Conservation (phyloP, 2,113 vertebrate genomes). For the Sclerurus mexicanus region DNA sequence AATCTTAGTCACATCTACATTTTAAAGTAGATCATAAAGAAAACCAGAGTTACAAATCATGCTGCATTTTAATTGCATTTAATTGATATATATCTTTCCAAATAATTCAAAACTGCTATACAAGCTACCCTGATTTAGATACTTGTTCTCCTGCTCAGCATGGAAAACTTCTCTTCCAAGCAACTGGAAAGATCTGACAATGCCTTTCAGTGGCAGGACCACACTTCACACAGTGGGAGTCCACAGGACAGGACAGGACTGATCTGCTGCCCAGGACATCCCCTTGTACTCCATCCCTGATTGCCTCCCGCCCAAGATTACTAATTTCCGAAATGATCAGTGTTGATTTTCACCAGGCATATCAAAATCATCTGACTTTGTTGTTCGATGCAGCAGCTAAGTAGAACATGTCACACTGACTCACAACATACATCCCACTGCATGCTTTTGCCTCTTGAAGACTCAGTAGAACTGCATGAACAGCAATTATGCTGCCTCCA, state of each 20-base stretch:
- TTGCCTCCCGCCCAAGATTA: not conserved
- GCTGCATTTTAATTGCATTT: not conserved
- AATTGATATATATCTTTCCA: not conserved
- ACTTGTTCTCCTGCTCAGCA: not conserved
- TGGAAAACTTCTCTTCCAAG: not conserved
- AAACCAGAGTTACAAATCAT: not conserved
- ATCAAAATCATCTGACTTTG: not conserved
- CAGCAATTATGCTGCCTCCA: not conserved
- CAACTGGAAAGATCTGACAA: not conserved
- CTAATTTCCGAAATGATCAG: not conserved
- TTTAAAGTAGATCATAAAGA: not conserved
- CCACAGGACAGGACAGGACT: not conserved
- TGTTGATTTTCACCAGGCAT: not conserved
- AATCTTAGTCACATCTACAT: not conserved
- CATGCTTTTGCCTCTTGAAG: not conserved
- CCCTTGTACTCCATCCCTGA: not conserved
- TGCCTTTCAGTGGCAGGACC: not conserved
- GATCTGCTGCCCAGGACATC: not conserved
- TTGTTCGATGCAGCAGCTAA: not conserved
- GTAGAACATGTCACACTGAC: not conserved
- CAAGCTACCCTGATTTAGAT: not conserved
- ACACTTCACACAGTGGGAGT: not conserved
- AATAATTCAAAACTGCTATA: not conserved
- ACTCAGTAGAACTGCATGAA: conserved; percentile 6
- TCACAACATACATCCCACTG: not conserved